Base-by-base conservation (phyloP, 2,113 vertebrate species). In the Thermophis baileyi region DNA sequence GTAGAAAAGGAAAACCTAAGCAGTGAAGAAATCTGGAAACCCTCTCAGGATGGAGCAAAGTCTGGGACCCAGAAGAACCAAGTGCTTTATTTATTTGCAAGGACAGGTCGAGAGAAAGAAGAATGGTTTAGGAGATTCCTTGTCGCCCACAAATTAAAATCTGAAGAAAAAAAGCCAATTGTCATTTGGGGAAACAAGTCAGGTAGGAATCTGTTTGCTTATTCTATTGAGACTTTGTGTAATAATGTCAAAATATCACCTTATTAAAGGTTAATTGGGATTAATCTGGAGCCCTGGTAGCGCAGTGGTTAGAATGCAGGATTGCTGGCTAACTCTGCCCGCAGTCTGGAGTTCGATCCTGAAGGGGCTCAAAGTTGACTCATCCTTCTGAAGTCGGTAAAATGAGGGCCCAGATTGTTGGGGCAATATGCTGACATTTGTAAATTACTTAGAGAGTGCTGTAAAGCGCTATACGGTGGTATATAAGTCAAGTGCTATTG, bases 21-120 rank as follows among this genome's bases (percentile, higher is more conserved):
- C 50, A 93, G 51, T 0, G 99, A 99, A 89, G 99, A 99, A 54
- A 94, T 95, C 55, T 99, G 97, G 97, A 98, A 98, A 89, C 86
- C 90, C 3, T 1, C 94, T 93, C 96, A 94, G 54, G 98, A 98
- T 96, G 96, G 98, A 96, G 63, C 89, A 0, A 97, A 97, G 89
- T 57, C 90, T 60, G 3, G 35, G 12, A 94, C 94, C 87, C 97
- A 96, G 81, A 97, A 97, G 95, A 98, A 99, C 96, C 98, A 98
- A 96, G 98, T 98, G 74, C 98, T 99, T 90, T 99, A 98, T 97
- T 98, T 99, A 94, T 99, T 99, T 94, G 99, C 99, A 86, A 98
- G 99, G 97, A 99, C 99, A 0, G 99, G 99, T 10, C 97, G 99
- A 88, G 99, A 99, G 94, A 99, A 99, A 95, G 99, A 99, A 92